These are phyloP conservation scores for Colostygia pectinataria DNA, from an alignment of 2,888 invertebrate species.

Conservation along the genomic window DNA sequence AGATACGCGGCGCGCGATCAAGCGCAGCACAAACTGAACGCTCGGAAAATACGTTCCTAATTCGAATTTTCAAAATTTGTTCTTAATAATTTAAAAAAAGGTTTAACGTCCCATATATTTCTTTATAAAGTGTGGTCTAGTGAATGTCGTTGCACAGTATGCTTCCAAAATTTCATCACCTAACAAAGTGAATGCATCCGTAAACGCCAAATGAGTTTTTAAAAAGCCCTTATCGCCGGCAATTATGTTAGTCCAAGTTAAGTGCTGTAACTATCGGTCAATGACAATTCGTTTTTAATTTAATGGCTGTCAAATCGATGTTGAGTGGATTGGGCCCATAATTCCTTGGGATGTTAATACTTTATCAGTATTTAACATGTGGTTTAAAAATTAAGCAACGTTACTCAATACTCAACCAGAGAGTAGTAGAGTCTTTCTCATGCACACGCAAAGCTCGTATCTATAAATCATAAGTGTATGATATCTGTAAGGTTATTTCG, in stretches of 20 bases:
- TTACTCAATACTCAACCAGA: no score
- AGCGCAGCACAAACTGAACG: slow-evolving; percentile 58
- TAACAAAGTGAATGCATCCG: slow-evolving; percentile 39
- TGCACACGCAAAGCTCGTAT: slow-evolving; percentile 21
- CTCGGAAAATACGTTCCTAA: slow-evolving; percentile 40
- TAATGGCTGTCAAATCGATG: slow-evolving; percentile 60
- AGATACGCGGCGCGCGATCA: slow-evolving; percentile 62
- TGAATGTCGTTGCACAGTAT: slow-evolving; percentile 21
- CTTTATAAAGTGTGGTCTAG: slow-evolving; percentile 19
- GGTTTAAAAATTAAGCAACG: slow-evolving; percentile 34
- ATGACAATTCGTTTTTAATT: slow-evolving; percentile 71
- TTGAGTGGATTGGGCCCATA: slow-evolving; percentile 47
- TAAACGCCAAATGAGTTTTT: slow-evolving; percentile 62
- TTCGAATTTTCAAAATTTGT: slow-evolving; percentile 25
- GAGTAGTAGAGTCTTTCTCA: slow-evolving; percentile 31
- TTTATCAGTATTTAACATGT: slow-evolving; percentile 43
- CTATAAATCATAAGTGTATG: slow-evolving; percentile 22
- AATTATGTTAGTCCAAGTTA: slow-evolving; percentile 59
- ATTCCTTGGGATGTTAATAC: slow-evolving; percentile 37
- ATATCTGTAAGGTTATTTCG: slow-evolving; percentile 10
- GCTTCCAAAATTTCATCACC: slow-evolving; percentile 40
- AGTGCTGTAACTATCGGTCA: slow-evolving; percentile 59
- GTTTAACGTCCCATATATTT: slow-evolving; percentile 9
- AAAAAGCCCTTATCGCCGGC: slow-evolving; percentile 57
- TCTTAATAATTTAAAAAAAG: slow-evolving; percentile 2